These are phyloP conservation scores for Melangyna quadrimaculata DNA, from an alignment of 2,888 invertebrate genomes.

Conservation along the genomic window DNA sequence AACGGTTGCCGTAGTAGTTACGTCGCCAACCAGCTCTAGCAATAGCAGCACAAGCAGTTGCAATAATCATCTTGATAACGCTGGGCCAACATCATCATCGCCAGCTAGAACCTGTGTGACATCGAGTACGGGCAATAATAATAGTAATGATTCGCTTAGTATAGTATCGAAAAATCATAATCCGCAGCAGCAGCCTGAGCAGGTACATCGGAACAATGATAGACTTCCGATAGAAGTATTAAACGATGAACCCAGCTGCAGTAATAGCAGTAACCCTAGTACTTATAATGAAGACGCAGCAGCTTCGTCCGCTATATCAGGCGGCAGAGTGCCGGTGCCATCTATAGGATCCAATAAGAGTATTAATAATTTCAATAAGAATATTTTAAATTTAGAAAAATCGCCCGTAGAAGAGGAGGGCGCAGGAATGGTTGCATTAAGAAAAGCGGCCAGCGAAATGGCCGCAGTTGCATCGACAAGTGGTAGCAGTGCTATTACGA, in stretches of 20 bases:
- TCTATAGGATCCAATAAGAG: slow-evolving; percentile 78
- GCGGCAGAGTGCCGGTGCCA: slow-evolving; percentile 72
- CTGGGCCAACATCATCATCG: slow-evolving; percentile 49
- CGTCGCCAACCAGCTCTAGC: slow-evolving; percentile 61
- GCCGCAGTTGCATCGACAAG: slow-evolving; percentile 53
- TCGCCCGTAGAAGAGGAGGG: slow-evolving; percentile 60
- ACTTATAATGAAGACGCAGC: slow-evolving; percentile 59
- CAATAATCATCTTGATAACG: slow-evolving; percentile 37
- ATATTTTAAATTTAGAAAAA: slow-evolving; percentile 70
- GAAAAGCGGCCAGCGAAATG: slow-evolving; percentile 57
- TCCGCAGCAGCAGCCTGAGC: slow-evolving; percentile 14
- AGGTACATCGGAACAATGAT: slow-evolving; percentile 35
- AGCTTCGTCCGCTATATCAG: slow-evolving; percentile 66
- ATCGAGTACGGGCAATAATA: slow-evolving; percentile 65
- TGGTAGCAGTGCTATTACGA: slow-evolving; percentile 72
- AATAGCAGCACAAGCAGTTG: slow-evolving; percentile 50
- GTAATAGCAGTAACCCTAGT: slow-evolving; percentile 36
- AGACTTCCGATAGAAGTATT: slow-evolving; percentile 20
- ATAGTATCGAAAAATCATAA: slow-evolving; percentile 49
- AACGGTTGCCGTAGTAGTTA: slow-evolving; percentile 65
- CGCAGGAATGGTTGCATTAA: slow-evolving; percentile 57
- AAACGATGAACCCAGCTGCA: slow-evolving; percentile 56
- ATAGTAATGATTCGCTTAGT: slow-evolving; percentile 59
- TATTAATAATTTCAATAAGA: slow-evolving; percentile 76
- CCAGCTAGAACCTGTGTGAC: slow-evolving; percentile 64